Percentiles rank a stretch among this genome's conserved stretches.
These are phyloP conservation scores for Pelagia noctiluca DNA, from an alignment of 30 jellyfish, hydroid and myxozoan genomes.

Conservation along the genomic window DNA sequence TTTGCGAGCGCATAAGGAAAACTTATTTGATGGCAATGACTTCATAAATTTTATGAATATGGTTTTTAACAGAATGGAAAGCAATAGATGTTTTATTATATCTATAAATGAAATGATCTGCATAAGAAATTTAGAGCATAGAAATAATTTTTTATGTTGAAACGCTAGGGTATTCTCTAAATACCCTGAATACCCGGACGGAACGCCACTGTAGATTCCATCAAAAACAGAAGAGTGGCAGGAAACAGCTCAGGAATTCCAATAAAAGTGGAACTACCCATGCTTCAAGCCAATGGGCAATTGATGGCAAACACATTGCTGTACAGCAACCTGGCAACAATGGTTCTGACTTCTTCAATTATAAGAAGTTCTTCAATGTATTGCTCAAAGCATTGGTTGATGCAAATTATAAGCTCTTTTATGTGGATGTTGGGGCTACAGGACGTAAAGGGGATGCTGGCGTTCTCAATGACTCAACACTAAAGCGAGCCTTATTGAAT, in stretches of 20 bases:
- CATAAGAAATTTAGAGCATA: too few species aligned
- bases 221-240: slow-evolving; percentile 49
- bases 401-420: slow-evolving; percentile 49
- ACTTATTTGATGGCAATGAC: too few species aligned
- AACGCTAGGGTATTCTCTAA: too few species aligned
- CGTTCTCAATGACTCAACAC: slow-evolving; percentile 18
- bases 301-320: slow-evolving; percentile 72
- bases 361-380: slow-evolving; percentile 43
- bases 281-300: slow-evolving; percentile 65
- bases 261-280: slow-evolving; percentile 55
- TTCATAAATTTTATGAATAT: too few species aligned
- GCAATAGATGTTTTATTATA: too few species aligned
- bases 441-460: slow-evolving; percentile 71
- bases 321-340: slow-evolving; percentile 54
- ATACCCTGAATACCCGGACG: too few species aligned
- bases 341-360: slow-evolving; percentile 64
- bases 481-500: slow-evolving; percentile 12
- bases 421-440: slow-evolving; percentile 64
- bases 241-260: slow-evolving; percentile 24
- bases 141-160: too few species aligned
- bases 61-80: too few species aligned
- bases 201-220: slow-evolving; percentile 22
- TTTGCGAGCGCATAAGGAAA: too few species aligned
- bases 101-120: too few species aligned
- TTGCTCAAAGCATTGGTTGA: slow-evolving; percentile 42